Conservation (phyloP, 2,888 invertebrate species). For the Amphiduros pacificus region DNA sequence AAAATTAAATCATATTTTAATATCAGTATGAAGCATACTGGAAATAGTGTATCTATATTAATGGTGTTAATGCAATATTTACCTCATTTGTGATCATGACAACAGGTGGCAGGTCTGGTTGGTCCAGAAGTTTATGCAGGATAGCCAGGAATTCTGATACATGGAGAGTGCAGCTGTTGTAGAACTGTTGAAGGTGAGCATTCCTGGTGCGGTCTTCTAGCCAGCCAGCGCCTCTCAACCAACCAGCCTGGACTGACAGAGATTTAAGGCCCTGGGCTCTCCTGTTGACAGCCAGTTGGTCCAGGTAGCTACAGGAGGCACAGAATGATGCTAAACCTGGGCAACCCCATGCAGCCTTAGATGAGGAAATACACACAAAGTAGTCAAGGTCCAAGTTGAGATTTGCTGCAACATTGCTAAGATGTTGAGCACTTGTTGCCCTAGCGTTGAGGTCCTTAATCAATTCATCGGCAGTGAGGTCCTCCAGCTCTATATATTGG, state of each 20-base stretch:
- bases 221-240: constrained; percentile 1
- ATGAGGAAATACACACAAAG: constrained; percentile 13
- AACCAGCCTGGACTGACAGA: constrained; percentile 6
- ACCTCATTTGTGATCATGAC: constrained; percentile 12
- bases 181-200: background rate
- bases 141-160: constrained; percentile 6
- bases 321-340: background rate
- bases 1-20: no score
- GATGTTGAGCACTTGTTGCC: background rate
- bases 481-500: background rate
- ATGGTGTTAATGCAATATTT: no score
- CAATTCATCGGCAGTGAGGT: background rate
- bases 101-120: constrained; percentile 9
- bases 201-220: background rate
- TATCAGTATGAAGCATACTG: no score
- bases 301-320: background rate
- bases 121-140: constrained; percentile 2
- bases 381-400: constrained; percentile 3
- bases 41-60: no score
- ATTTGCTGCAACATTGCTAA: background rate
- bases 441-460: no score
- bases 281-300: constrained; percentile 1
- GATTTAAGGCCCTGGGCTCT: constrained; percentile 2
- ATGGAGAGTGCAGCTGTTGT: constrained; percentile 2
- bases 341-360: constrained; percentile 3